phyloP scores from a whole-genome alignment of 2,888 invertebrate species.

The Neoaliturus tenellus region DNA sequence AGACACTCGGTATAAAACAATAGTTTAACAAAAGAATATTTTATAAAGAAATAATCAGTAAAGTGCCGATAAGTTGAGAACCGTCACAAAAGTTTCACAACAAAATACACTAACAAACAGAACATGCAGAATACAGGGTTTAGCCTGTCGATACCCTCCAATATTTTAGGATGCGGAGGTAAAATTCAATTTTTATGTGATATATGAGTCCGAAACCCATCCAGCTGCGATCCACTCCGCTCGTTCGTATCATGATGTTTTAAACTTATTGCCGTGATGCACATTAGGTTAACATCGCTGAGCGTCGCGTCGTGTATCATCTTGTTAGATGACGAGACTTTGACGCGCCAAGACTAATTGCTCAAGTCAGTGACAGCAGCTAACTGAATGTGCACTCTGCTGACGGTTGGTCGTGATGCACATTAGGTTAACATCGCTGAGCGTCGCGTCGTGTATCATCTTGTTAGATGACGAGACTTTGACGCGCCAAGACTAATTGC shows the following conservation, averaged over 20 bases:
- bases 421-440: neutral
- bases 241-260: neutral
- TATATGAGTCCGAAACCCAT: neutral
- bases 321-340: neutral
- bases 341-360: neutral
- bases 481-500: neutral
- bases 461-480: neutral
- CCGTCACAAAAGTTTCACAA: neutral
- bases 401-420: neutral
- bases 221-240: neutral
- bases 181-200: constrained; percentile 14
- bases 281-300: neutral
- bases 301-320: neutral
- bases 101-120: neutral
- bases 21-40: too few species aligned
- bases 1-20: too few species aligned
- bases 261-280: neutral
- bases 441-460: neutral
- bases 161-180: constrained; percentile 4
- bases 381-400: neutral
- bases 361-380: constrained; percentile 1
- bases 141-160: neutral
- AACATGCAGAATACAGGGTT: neutral
- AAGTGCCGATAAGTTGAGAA: neutral
- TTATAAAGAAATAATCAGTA: neutral